These are phyloP conservation scores for Nycticryphes semicollaris DNA, from an alignment of 2,113 vertebrate genomes.

Conservation along the genomic window DNA sequence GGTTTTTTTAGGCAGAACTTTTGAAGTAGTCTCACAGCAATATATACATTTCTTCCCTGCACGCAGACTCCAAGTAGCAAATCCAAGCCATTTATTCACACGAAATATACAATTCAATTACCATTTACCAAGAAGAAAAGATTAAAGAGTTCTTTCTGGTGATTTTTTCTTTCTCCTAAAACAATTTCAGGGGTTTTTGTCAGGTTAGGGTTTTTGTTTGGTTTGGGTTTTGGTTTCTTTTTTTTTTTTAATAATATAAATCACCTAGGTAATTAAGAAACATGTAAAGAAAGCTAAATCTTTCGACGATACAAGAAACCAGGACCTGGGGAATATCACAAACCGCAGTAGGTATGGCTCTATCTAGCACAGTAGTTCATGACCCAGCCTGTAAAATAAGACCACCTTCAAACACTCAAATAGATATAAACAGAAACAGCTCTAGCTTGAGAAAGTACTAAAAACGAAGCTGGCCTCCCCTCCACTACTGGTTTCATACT, in stretches of 20 bases:
- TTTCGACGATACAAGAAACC: neutral
- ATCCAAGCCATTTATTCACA: neutral
- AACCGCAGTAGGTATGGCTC: neutral
- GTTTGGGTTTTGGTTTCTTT: neutral
- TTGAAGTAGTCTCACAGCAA: neutral
- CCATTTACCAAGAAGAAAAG: neutral
- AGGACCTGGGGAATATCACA: neutral
- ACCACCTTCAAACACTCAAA: rapidly evolving
- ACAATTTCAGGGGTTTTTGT: neutral
- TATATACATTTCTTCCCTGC: neutral
- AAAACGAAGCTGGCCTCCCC: neutral
- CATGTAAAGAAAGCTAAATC: neutral
- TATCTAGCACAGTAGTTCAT: neutral
- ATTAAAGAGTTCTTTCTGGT: neutral
- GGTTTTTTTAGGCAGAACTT: neutral
- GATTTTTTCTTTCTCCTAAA: neutral
- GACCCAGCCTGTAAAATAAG: neutral
- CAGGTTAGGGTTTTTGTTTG: neutral
- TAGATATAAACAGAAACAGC: neutral
- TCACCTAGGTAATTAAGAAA: neutral
- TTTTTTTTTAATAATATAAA: neutral
- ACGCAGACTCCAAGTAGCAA: neutral
- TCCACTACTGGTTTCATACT: neutral
- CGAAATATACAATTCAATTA: neutral
- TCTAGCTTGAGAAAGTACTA: neutral